Percentiles rank a stretch among this genome's conserved stretches.
phyloP scores from a whole-genome alignment of 2,797 vertebrate species.

The Petrocephalus schoutedeni region DNA sequence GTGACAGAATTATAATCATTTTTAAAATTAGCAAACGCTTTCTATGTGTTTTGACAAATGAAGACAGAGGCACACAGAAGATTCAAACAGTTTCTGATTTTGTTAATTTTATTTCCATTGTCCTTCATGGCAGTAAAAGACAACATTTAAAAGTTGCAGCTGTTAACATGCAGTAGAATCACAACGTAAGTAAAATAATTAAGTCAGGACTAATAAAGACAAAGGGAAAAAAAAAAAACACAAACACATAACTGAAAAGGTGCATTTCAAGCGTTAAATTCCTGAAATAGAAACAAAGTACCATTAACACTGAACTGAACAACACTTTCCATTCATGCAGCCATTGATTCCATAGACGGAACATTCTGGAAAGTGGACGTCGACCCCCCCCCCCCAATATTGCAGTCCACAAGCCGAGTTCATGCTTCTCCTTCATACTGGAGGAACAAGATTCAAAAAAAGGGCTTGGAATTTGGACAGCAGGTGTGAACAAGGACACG shows the following conservation, averaged over 20 bases:
- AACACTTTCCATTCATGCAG: slow-evolving; percentile 69
- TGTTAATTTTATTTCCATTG: slow-evolving; percentile 87
- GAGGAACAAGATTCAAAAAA: slow-evolving; percentile 53
- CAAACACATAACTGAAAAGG: neutral
- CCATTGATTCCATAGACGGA: slow-evolving; percentile 66
- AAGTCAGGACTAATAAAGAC: neutral
- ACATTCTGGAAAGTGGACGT: slow-evolving; percentile 61
- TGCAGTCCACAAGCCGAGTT: neutral
- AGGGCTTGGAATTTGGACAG: neutral
- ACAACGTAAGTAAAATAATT: slow-evolving; percentile 24
- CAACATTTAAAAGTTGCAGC: slow-evolving; percentile 87
- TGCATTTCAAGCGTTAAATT: slow-evolving; percentile 15
- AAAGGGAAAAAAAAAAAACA: neutral
- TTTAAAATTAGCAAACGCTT: neutral
- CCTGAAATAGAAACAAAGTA: slow-evolving; percentile 58
- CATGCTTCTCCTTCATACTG: slow-evolving; percentile 37
- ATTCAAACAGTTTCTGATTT: slow-evolving; percentile 29
- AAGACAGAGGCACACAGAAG: neutral
- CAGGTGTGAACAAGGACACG: neutral
- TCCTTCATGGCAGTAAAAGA: slow-evolving; percentile 87
- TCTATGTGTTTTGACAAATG: neutral
- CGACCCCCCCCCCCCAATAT: neutral
- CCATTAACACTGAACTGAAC: slow-evolving; percentile 66
- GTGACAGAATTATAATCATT: neutral
- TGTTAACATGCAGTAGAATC: slow-evolving; percentile 97